Base-by-base conservation (phyloP, 2,888 invertebrate genomes). In the Dastarcus helophoroides region DNA sequence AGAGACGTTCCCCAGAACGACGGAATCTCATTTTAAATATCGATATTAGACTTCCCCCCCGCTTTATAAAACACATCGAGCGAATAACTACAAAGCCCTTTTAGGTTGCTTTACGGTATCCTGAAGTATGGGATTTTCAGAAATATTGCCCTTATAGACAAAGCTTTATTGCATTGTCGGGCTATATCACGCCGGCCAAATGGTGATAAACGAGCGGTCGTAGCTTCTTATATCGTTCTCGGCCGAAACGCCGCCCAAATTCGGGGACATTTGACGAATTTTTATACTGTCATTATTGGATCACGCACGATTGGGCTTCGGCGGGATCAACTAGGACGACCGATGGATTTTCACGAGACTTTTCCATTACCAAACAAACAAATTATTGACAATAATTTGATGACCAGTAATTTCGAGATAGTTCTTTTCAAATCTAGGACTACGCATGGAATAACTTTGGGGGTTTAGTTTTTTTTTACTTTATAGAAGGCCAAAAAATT, bases 81-180 rank as follows among this genome's bases (percentile, higher is more conserved):
- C 46, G 53, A 50, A 53, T 53, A 53, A 52, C 48, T 51, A 50
- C 48, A 51, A 50, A 54, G 52, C 54, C 47, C 53, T 48, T 53
- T 56, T 53, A 48, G 54, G 49, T 48, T 54, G 48, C 53, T 58
- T 59, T 59, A 59, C 52, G 55, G 51, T 48, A 56, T 54, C 53
- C 56, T 55, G 56, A 59, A 59, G 57, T 57, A 59, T 55, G 53
- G 56, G 57, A 57, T 59, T 58, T 55, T 48, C 43, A 53, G 56
- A 58, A 51, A 56, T 57, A 57, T 56, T 53, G 44, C 56, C 51
- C 50, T 50, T 54, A 54, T 54, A 58, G 60, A 60, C 59, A 58
- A 57, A 55, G 57, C 56, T 57, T 58, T 58, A 59, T 58, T 53
- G 56, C 54, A 40, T 42, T 47, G 44, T 48, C 44, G 44, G n/a